A percentile compares a stretch with the other conserved stretches of the same genome.
Conservation (phyloP, 2,888 invertebrate species). For the Drosophila kanekoi region DNA sequence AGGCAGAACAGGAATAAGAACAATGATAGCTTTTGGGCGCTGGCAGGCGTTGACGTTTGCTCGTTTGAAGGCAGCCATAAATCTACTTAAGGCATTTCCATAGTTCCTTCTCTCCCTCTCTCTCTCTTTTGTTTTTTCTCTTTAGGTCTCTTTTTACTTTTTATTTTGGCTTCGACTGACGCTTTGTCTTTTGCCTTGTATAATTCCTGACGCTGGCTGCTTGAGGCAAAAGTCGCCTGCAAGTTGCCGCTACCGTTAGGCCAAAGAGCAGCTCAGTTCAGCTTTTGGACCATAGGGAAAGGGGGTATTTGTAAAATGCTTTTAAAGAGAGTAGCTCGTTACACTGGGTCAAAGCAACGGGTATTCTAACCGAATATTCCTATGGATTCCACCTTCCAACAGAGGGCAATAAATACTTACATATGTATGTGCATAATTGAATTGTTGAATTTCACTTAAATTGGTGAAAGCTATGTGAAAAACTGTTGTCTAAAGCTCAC, state of each 20-base stretch:
- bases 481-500: too few species aligned
- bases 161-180: conserved; percentile 33
- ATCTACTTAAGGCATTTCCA: conserved; percentile 76
- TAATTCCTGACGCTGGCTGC: conserved; percentile 37
- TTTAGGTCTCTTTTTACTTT: conserved; percentile 12
- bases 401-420: too few species aligned
- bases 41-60: conserved; percentile 18
- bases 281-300: conserved; percentile 16
- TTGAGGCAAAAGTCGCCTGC: conserved; percentile 38
- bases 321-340: conserved; percentile 34
- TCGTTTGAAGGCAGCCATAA: conserved; percentile 71
- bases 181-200: conserved; percentile 53
- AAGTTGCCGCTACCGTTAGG: conserved; percentile 55
- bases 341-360: conserved; percentile 24
- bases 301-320: conserved; percentile 34
- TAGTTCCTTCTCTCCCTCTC: conserved; percentile 46
- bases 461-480: too few species aligned
- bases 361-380: conserved; percentile 12
- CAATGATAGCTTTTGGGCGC: conserved; percentile 31
- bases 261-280: conserved; percentile 37
- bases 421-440: too few species aligned
- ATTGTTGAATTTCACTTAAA: too few species aligned
- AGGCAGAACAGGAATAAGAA: conserved; percentile 27
- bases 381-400: conserved; percentile 21
- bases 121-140: conserved; percentile 27